phyloP scores from a whole-genome alignment of 2,113 vertebrate species.

The Brachyhypopomus occidentalis region DNA sequence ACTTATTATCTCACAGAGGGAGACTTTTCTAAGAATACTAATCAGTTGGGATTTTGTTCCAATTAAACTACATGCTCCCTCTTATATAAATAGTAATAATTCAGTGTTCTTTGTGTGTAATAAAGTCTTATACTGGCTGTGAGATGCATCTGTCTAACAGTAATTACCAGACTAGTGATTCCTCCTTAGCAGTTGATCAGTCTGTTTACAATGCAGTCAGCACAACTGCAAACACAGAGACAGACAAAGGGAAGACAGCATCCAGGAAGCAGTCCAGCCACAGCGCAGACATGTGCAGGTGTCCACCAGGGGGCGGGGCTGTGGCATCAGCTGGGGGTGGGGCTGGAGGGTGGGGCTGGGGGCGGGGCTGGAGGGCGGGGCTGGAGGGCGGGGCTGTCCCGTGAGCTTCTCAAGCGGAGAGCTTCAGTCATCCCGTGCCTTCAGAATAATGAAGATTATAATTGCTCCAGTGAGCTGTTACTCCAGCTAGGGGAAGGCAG shows the following conservation, averaged over 20 bases:
- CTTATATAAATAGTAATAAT: conserved; percentile 34
- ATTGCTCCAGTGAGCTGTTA: neutral
- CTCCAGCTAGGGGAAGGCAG: neutral
- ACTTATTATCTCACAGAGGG: conserved; percentile 37
- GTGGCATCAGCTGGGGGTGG: too few relatives aligned
- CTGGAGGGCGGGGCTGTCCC: too few relatives aligned
- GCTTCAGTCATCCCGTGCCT: neutral
- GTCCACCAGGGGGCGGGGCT: too few relatives aligned
- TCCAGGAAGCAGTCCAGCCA: neutral
- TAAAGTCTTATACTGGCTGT: conserved; percentile 11
- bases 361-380: too few relatives aligned
- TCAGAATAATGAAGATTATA: neutral
- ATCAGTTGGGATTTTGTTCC: conserved; percentile 50
- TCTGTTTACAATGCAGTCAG: conserved; percentile 43
- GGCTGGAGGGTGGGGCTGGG: too few relatives aligned
- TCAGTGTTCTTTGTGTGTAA: conserved; percentile 37
- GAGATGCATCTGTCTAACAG: conserved; percentile 43
- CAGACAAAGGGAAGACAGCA: neutral
- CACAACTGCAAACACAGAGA: conserved; percentile 33
- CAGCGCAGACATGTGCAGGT: too few relatives aligned
- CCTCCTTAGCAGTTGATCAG: conserved; percentile 38
- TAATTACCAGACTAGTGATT: conserved; percentile 35
- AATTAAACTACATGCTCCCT: conserved; percentile 44
- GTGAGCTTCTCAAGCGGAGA: too few relatives aligned
- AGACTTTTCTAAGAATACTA: conserved; percentile 44